Evolutionary conservation across 2,113 vertebrate species (phyloP).

Genomic region (Porphyrio hochstetteri): DNA sequence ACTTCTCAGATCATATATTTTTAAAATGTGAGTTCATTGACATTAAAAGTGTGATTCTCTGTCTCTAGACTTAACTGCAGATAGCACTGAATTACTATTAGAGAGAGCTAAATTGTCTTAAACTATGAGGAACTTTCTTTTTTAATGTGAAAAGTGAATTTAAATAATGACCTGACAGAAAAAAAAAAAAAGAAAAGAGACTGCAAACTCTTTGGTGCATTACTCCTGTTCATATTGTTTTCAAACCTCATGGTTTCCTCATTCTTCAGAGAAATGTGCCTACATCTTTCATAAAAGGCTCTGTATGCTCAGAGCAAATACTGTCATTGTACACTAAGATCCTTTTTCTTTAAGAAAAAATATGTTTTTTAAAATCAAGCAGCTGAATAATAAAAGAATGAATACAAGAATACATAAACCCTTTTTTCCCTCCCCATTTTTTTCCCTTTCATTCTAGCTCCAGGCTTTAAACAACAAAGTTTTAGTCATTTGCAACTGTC

Average conservation of each 20-base stretch:
- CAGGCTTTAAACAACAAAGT: constrained; percentile 25
- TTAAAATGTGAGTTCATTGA: background rate
- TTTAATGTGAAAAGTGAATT: background rate
- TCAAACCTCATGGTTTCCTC: constrained; percentile 49
- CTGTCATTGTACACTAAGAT: constrained; percentile 44
- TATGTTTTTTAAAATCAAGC: background rate
- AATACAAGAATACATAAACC: constrained; percentile 28
- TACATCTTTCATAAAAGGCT: constrained; percentile 48
- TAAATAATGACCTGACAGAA: constrained; percentile 1
- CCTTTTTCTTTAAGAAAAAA: constrained; percentile 9
- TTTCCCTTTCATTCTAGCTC: constrained; percentile 40
- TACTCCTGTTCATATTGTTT: constrained; percentile 40
- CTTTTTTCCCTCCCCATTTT: constrained; percentile 28
- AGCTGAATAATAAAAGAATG: constrained; percentile 46
- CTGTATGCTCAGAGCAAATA: constrained; percentile 37
- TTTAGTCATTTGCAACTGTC: constrained; percentile 33
- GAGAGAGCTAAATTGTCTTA: background rate
- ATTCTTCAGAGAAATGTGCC: constrained; percentile 41
- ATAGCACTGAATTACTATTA: background rate
- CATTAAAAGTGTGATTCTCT: background rate
- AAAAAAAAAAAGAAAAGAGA: constrained; percentile 36
- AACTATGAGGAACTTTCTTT: background rate
- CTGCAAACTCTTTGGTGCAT: constrained; percentile 14
- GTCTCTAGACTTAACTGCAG: background rate
- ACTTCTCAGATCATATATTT: background rate